Conservation (phyloP, 2,797 vertebrate species). For the Cyprinella venusta region DNA sequence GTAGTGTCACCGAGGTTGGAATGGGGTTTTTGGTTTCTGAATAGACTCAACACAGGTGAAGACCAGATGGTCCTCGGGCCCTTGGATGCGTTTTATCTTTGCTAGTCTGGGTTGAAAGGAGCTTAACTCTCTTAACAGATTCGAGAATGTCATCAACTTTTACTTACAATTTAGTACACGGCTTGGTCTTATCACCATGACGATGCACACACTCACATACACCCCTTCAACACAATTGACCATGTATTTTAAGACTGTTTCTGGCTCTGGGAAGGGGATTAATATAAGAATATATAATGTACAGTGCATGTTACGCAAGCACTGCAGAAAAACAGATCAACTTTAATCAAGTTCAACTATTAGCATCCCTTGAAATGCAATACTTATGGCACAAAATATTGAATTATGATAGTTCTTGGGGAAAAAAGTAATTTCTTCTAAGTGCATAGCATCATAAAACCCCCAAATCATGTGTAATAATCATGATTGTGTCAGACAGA, state of each 20-base stretch:
- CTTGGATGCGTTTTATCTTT: constrained; percentile 64
- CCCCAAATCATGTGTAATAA: background rate
- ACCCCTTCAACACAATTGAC: background rate
- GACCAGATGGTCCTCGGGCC: constrained; percentile 61
- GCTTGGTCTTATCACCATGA: constrained; percentile 57
- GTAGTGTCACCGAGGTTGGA: constrained; percentile 49
- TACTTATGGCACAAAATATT: background rate
- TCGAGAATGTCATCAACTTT: constrained; percentile 69
- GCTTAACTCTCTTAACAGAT: constrained; percentile 59
- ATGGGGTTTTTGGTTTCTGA: constrained; percentile 46
- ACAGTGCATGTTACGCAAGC: background rate
- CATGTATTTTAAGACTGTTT: background rate
- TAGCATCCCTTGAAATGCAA: background rate
- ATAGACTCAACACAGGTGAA: constrained; percentile 62
- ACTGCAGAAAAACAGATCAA: background rate
- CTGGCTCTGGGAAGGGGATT: background rate
- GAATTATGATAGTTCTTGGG: background rate
- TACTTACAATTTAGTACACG: constrained; percentile 67
- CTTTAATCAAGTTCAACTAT: background rate
- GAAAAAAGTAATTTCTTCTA: background rate
- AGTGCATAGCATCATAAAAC: background rate
- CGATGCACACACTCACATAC: constrained; percentile 57
- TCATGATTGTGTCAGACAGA: constrained; percentile 32
- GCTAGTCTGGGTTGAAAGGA: constrained; percentile 66
- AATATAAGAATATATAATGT: background rate